phyloP scores from a whole-genome alignment of 2,113 vertebrate species.

The Anas platyrhynchos region DNA sequence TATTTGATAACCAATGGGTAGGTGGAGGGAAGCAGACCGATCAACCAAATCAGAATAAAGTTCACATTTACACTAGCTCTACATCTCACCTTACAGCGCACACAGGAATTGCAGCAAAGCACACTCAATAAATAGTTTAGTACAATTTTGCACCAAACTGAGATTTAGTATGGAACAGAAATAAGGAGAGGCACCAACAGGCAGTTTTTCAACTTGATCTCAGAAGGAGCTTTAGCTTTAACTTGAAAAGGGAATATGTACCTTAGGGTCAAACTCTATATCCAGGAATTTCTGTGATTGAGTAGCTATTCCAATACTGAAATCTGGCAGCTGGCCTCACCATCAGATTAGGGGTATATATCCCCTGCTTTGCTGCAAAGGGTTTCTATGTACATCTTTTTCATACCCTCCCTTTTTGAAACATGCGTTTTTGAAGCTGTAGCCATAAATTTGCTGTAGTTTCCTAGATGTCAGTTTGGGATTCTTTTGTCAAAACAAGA shows the following conservation, averaged over 20 bases:
- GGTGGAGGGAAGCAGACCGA: neutral
- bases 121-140: neutral
- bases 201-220: neutral
- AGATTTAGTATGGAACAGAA: neutral
- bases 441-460: neutral
- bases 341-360: neutral
- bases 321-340: neutral
- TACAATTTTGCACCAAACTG: neutral
- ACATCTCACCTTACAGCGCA: neutral
- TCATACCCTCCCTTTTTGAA: neutral
- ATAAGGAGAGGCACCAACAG: neutral
- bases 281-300: neutral
- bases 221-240: neutral
- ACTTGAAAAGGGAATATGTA: neutral
- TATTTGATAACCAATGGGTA: fast-evolving
- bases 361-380: neutral
- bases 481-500: neutral
- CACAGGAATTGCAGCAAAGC: neutral
- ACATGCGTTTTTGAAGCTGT: neutral
- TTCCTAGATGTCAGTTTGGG: neutral
- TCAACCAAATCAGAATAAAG: neutral
- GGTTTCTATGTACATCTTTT: neutral
- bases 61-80: neutral
- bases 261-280: neutral
- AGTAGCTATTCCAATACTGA: neutral